These are phyloP conservation scores for Candoia aspera DNA, from an alignment of 2,113 vertebrate species.

Conservation along the genomic window DNA sequence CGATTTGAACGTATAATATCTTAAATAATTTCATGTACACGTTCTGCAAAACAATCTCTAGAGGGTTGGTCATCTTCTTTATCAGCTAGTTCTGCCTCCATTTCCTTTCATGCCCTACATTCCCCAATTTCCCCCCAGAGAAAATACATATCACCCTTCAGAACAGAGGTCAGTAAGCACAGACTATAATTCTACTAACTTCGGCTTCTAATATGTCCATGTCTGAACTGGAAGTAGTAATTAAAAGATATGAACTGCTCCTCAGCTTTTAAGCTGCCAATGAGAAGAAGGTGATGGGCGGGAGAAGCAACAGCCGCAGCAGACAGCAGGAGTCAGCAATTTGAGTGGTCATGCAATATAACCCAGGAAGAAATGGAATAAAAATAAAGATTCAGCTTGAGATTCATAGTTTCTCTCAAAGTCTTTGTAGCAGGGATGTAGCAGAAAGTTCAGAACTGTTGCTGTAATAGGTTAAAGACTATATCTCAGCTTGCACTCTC, in stretches of 20 bases:
- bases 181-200: constrained; percentile 7
- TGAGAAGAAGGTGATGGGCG: constrained; percentile 22
- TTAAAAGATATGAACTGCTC: constrained; percentile 35
- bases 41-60: background rate
- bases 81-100: constrained; percentile 1
- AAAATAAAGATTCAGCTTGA: constrained; percentile 53
- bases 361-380: constrained; percentile 43
- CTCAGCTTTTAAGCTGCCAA: constrained; percentile 24
- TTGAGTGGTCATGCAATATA: constrained; percentile 58
- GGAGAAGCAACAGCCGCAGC: constrained; percentile 8
- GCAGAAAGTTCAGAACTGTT: constrained; percentile 13
- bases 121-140: background rate
- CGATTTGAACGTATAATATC: background rate
- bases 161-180: background rate
- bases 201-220: constrained; percentile 8
- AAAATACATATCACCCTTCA: background rate
- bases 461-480: background rate
- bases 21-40: background rate
- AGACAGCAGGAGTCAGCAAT: constrained; percentile 53
- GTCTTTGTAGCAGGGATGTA: constrained; percentile 13
- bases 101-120: background rate
- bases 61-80: background rate
- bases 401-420: constrained; percentile 41
- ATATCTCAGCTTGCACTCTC: background rate
- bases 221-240: constrained; percentile 28